Evolutionary conservation across 2,888 invertebrate genomes (phyloP), one percentile per base, ranked within the genome.

Genomic region (Dilophus febrilis): DNA sequence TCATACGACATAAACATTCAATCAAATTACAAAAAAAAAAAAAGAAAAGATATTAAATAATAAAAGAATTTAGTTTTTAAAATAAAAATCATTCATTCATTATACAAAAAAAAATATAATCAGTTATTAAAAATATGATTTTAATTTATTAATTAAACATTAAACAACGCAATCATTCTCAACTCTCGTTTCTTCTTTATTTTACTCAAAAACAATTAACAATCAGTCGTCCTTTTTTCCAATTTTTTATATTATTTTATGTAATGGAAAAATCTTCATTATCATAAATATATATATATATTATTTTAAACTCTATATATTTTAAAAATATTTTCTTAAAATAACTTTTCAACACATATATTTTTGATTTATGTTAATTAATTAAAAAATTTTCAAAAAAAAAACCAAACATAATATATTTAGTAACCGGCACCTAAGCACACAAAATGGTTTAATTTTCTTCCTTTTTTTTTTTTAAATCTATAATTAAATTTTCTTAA

Each of bases 201-300:
- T 6, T 22, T 6, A 6, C 22, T 4, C 22, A 22, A 4, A 22
- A 4, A 22, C 22, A 22, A 22, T 22, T 28, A 27, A 30, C 35
- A 18, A 31, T 40, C 42, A 42, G 45, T 46, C 46, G 40, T 47
- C 45, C 45, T 46, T 47, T 44, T 43, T 44, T 47, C 45, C 41
- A 44, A 46, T 40, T 40, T n/a, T 37, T 30, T 16, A 14, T 36
- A 14, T 35, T 29, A 12, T 27, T 34, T 18, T 34, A 37, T 37
- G 27, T 34, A 32, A 35, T 40, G 42, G 22, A 38, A 38, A 38
- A 32, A 40, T 28, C 41, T 40, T n/a, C n/a, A n/a, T n/a, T n/a
- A n/a, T n/a, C n/a, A n/a, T n/a, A n/a, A n/a, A n/a, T n/a, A n/a
- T n/a, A n/a, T n/a, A n/a, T n/a, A n/a, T n/a, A n/a, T n/a, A n/a